Conservation (phyloP, 2,888 invertebrate species). For the Brenthis daphne region DNA sequence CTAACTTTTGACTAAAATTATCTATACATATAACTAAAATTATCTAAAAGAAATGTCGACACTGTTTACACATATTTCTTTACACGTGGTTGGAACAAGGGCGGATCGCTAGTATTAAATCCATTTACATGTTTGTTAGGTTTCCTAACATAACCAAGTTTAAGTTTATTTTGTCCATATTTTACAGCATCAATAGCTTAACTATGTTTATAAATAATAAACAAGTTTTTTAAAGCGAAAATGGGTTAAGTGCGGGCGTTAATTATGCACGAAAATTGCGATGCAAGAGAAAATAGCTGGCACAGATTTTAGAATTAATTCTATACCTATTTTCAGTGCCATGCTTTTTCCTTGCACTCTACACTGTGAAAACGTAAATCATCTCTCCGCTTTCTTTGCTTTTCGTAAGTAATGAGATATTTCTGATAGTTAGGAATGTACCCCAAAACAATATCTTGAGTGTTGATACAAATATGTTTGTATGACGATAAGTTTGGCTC, state of each 20-base stretch:
- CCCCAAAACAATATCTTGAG: no score
- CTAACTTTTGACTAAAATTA: no score
- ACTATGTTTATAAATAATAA: conserved; percentile 11
- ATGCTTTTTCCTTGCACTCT: background rate
- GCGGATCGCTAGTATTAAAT: background rate
- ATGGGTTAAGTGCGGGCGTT: conserved; percentile 19
- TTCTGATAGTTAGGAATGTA: no score
- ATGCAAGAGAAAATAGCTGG: conserved; percentile 13
- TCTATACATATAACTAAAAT: no score
- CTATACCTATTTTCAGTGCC: background rate
- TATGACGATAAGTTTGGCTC: no score
- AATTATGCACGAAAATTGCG: conserved; percentile 17
- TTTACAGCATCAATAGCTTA: conserved; percentile 7
- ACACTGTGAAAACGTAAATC: background rate
- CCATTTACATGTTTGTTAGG: background rate
- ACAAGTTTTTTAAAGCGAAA: conserved; percentile 16
- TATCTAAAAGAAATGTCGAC: no score
- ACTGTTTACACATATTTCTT: no score
- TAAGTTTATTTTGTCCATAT: background rate
- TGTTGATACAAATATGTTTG: no score
- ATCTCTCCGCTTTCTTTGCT: no score
- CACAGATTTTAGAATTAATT: conserved; percentile 10
- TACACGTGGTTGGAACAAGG: background rate
- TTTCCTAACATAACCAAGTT: background rate
- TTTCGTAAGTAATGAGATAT: no score